Base-by-base conservation (phyloP, 2,888 invertebrate species). In the Melanophora roralis region DNA sequence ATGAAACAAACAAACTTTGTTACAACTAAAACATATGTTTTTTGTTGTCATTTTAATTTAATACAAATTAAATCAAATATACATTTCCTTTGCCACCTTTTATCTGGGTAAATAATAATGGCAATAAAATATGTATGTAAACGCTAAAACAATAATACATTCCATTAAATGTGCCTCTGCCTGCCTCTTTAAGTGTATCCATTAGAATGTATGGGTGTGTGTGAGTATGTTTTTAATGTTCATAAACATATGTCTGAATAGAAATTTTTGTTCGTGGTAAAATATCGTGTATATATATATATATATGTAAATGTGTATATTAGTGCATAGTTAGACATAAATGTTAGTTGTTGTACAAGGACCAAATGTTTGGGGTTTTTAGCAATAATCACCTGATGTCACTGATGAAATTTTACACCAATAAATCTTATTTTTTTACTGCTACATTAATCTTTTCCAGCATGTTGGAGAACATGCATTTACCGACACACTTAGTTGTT, bases 341-440 rank as follows among this genome's bases (percentile, higher is more conserved):
- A 6, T 27, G 6, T 27, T 55, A 12, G 9, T 23, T 45, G 16
- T 32, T 32, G 34, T 43, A 21, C 40, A 36, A 57, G 27, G 43
- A 69, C 23, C 53, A 69, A 72, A 77, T 77, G 69, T 71, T 75
- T 60, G 65, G 59, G 65, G 69, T 75, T 73, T 71, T n/a, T n/a
- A n/a, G 55, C 68, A 77, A 79, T 82, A 82, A 82, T 83, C 84
- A 84, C 82, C 84, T 84, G 84, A 80, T 81, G 83, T 82, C 82
- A 82, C 81, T 79, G 82, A 78, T 83, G 82, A 83, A 84, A 84
- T 83, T 84, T 84, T 82, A 84, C 82, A 83, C 84, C 83, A 79
- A 84, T 84, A 84, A 84, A 83, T 84, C 83, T 83, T 83, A 77
- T 82, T 82, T n/a, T n/a, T 77, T 82, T 77, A 73, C 77, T 83